Conservation (phyloP, 2,113 vertebrate species). For the Chrysochloris asiatica region DNA sequence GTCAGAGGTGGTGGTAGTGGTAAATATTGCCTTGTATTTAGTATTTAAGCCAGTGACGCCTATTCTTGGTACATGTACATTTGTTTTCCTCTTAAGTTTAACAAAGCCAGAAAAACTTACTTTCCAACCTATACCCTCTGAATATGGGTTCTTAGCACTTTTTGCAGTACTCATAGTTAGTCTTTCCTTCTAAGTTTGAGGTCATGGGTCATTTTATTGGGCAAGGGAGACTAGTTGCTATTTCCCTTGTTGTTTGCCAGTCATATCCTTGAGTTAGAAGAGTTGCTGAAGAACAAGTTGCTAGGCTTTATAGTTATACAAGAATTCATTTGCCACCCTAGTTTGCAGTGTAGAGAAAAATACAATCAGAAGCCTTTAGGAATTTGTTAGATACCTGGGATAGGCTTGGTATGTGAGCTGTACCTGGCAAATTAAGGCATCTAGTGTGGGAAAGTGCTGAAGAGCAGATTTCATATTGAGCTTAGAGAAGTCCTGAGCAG, state of each 20-base stretch:
- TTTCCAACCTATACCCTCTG: neutral
- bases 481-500: neutral
- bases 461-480: neutral
- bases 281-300: neutral
- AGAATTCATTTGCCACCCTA: neutral
- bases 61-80: neutral
- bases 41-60: conserved; percentile 41
- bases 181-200: neutral
- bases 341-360: neutral
- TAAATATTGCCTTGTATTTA: conserved; percentile 4
- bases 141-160: neutral
- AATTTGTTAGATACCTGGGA: neutral
- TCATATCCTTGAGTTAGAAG: neutral
- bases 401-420: neutral
- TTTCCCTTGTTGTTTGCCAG: neutral
- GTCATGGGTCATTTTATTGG: neutral
- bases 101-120: neutral
- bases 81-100: conserved; percentile 28
- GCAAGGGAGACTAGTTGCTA: neutral
- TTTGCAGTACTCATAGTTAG: neutral
- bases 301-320: neutral
- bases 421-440: neutral
- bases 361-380: neutral
- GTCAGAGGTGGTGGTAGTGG: too few relatives aligned
- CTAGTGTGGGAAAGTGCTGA: neutral